A percentile compares a stretch with the other conserved stretches of the same genome.
These are phyloP conservation scores for Manduca sexta DNA, from an alignment of 1,140 invertebrate species.

Conservation along the genomic window DNA sequence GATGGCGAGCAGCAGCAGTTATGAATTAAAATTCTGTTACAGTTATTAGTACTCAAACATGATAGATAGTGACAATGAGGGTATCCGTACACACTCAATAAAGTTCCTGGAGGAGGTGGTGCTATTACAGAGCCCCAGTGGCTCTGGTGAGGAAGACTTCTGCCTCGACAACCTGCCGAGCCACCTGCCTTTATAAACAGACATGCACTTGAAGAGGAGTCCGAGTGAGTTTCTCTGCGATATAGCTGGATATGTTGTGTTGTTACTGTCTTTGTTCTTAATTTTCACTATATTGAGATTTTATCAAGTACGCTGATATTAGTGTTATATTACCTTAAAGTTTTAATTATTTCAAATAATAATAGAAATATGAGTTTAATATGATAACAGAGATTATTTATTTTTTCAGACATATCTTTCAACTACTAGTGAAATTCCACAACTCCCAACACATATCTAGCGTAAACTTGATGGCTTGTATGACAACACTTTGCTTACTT, in stretches of 20 bases:
- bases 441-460: conserved; percentile 95
- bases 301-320: too few species aligned
- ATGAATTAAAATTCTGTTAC: conserved; percentile 17
- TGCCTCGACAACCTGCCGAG: conserved; percentile 89
- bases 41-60: conserved; percentile 87
- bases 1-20: background rate
- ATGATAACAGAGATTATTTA: background rate
- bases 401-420: conserved; percentile 86
- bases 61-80: conserved; percentile 98
- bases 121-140: conserved; percentile 88
- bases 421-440: conserved; percentile 92
- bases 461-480: conserved; percentile 97
- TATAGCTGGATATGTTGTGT: too few species aligned
- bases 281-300: too few species aligned
- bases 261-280: too few species aligned
- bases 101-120: conserved; percentile 97
- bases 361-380: background rate
- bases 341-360: background rate
- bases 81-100: conserved; percentile 94
- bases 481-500: conserved; percentile 92
- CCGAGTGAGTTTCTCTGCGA: conserved; percentile 73
- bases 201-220: conserved; percentile 95
- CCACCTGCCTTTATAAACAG: conserved; percentile 88
- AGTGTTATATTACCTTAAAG: too few species aligned
- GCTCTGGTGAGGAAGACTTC: conserved; percentile 84